These are phyloP conservation scores for Cheirogaleus medius DNA, from an alignment of 2,113 vertebrate species.

Conservation along the genomic window DNA sequence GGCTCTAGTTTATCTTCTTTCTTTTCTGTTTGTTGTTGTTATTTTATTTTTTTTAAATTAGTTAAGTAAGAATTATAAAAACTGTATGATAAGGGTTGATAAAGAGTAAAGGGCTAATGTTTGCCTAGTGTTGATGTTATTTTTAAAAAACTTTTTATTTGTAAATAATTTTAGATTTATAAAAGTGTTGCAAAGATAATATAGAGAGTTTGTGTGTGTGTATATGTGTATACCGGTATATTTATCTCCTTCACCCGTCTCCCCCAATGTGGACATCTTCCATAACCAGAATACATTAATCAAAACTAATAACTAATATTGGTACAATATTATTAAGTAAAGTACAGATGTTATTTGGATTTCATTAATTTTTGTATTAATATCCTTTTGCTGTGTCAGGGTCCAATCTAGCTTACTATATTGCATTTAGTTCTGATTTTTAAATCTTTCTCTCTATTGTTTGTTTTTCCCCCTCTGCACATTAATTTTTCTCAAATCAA, in stretches of 20 bases:
- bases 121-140: slow-evolving; percentile 17
- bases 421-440: background rate
- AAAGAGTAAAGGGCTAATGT: slow-evolving; percentile 35
- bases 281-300: background rate
- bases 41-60: too few species aligned
- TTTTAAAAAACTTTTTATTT: background rate
- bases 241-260: background rate
- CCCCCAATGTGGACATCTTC: background rate
- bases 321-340: background rate
- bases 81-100: background rate
- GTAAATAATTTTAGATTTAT: background rate
- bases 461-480: background rate
- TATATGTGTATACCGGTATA: too few species aligned
- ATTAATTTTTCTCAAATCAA: background rate
- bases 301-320: background rate
- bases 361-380: background rate
- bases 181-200: background rate
- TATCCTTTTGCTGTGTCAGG: background rate
- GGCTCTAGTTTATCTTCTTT: background rate
- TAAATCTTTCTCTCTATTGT: background rate
- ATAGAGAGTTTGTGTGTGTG: background rate
- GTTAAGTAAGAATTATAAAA: slow-evolving; percentile 65
- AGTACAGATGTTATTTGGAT: background rate
- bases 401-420: background rate
- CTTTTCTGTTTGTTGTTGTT: background rate